Evolutionary conservation across 2,797 vertebrate species (phyloP).

Genomic region (Sorex maritimensis): DNA sequence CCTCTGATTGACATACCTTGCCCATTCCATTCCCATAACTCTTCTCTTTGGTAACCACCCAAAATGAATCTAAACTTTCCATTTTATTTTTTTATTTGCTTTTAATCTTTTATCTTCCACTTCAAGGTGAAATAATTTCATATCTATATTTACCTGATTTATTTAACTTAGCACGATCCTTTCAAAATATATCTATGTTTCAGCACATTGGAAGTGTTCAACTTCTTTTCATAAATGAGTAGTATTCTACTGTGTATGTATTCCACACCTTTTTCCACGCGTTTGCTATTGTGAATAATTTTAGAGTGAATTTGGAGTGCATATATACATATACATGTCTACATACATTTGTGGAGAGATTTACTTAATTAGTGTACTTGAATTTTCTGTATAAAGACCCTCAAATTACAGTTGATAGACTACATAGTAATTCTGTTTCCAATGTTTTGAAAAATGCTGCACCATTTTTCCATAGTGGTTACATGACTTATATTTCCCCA

Average conservation of each 20-base stretch:
- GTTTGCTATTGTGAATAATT: not conserved
- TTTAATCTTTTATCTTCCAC: not conserved
- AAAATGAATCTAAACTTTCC: not conserved
- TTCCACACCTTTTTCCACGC: not conserved
- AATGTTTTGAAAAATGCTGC: not conserved
- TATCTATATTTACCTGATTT: not conserved
- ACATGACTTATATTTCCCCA: not conserved
- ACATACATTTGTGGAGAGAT: not conserved
- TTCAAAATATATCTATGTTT: not conserved
- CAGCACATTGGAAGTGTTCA: not conserved
- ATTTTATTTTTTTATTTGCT: not conserved
- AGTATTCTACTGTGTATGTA: not conserved
- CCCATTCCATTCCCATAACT: not conserved
- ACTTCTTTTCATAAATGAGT: not conserved
- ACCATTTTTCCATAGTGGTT: not conserved
- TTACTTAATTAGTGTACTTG: not conserved
- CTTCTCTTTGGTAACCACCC: not conserved
- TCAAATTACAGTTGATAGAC: not conserved
- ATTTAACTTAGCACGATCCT: not conserved
- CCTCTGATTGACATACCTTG: not conserved
- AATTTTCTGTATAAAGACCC: not conserved
- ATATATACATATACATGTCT: too few species aligned
- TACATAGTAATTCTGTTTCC: not conserved
- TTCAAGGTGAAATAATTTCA: not conserved
- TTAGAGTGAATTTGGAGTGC: not conserved